Conservation (phyloP, 2,888 invertebrate species). For the Exocentrus adspersus region DNA sequence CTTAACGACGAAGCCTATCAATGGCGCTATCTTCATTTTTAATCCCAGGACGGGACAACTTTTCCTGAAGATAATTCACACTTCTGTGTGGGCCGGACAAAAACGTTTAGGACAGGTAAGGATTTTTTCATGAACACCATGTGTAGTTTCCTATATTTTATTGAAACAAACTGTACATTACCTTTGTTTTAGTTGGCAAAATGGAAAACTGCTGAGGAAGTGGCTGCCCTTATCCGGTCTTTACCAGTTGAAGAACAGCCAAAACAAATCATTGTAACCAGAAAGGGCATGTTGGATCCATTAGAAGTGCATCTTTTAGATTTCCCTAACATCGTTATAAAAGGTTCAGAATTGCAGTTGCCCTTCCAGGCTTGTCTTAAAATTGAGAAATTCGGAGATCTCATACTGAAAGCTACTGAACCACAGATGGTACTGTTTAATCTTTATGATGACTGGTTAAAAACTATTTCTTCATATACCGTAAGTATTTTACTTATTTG, state of each 20-base stretch:
- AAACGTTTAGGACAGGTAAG: slow-evolving; percentile 95
- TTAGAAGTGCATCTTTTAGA: slow-evolving; percentile 99
- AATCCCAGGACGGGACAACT: slow-evolving; percentile 99
- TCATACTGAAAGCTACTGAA: slow-evolving; percentile 98
- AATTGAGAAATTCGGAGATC: slow-evolving; percentile 99
- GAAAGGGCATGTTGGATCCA: slow-evolving; percentile 99
- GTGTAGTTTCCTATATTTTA: too few species aligned
- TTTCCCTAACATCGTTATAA: slow-evolving; percentile 99
- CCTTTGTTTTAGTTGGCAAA: slow-evolving; percentile 83
- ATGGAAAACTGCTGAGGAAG: slow-evolving; percentile 99
- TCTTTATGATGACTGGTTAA: slow-evolving; percentile 99
- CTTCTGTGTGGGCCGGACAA: slow-evolving; percentile 99
- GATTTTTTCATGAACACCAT: too few species aligned
- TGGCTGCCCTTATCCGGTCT: slow-evolving; percentile 98
- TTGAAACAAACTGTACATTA: too few species aligned
- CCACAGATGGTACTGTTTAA: slow-evolving; percentile 99
- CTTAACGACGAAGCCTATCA: slow-evolving; percentile 98
- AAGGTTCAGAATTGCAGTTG: slow-evolving; percentile 97
- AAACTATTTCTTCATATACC: slow-evolving; percentile 99
- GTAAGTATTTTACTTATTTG: slow-evolving; percentile 62
- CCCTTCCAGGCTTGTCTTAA: slow-evolving; percentile 99
- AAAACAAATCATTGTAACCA: slow-evolving; percentile 98
- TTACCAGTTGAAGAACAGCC: slow-evolving; percentile 99
- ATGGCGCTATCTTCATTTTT: slow-evolving; percentile 99
- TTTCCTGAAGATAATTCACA: slow-evolving; percentile 99